Evolutionary conservation across 2,797 vertebrate species (phyloP), one percentile per base, ranked within the genome.

Genomic region (Catharus ustulatus): DNA sequence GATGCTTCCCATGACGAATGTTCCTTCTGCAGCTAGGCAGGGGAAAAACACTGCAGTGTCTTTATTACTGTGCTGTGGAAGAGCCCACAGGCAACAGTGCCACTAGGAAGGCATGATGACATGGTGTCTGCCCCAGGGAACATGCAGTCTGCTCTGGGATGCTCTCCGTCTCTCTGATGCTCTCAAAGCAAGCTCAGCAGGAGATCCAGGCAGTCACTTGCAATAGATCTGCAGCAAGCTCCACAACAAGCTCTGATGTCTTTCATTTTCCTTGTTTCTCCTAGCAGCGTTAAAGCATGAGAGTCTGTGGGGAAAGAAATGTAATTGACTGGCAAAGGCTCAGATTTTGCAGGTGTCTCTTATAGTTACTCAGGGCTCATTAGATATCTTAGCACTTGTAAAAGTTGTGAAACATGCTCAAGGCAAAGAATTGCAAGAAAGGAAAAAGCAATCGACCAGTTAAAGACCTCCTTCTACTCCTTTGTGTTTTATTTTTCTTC

Each of bases 331-430:
- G 82, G 66, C 36, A 92, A 89, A 90, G 90, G 40, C 81, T 87
- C 72, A 74, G 72, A 84, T 93, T 93, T 94, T 94, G 86, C 92
- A 96, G 84, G 90, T 90, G 71, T 92, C 87, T 92, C 51, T 87
- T 90, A 64, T 1, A 77, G 75, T 87, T 93, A 52, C 84, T 92
- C 55, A 71, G 81, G 77, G 74, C 55, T 93, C 55, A 84, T 90
- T 84, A 92, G 71, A 21, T 76, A 76, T 49, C 54, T 89, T 88
- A 90, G 84, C 40, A 84, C 55, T 63, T 17, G 5, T 90, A 87
- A 59, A 89, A 59, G 51, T 30, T 82, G 67, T 87, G 68, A 76
- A 90, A 94, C 42, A 3, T n/a, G 36, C 67, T 64, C n/a, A 45
- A 83, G 64, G 61, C 72, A 93, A 95, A 94, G 63, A 93, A 90